phyloP scores from a whole-genome alignment of 1,140 invertebrate genomes.

The Wiebesia pumilae region DNA sequence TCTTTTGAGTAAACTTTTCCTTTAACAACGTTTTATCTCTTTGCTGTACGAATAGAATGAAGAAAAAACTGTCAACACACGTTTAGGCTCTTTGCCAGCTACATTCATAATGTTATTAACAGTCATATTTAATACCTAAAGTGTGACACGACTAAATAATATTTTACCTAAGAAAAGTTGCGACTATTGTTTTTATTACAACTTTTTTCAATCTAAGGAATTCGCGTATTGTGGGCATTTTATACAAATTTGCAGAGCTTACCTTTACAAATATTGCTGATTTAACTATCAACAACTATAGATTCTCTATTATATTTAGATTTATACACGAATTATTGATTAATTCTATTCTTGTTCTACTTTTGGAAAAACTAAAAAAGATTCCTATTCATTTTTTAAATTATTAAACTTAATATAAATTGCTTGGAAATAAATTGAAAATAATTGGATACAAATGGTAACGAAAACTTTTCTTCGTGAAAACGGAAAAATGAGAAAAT shows the following conservation, averaged over 20 bases:
- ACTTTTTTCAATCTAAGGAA: not conserved
- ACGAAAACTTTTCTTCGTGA: too few species aligned
- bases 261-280: too few species aligned
- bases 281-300: too few species aligned
- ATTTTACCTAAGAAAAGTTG: not conserved
- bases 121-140: not conserved
- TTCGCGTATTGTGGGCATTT: not conserved
- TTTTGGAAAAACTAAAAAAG: too few species aligned
- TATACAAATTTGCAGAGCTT: not conserved
- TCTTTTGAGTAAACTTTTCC: not conserved
- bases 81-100: not conserved
- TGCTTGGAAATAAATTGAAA: too few species aligned
- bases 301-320: not conserved
- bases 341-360: not conserved
- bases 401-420: too few species aligned
- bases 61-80: slow-evolving; percentile 7
- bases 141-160: not conserved
- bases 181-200: not conserved
- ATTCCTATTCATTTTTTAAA: too few species aligned
- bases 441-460: too few species aligned
- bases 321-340: not conserved
- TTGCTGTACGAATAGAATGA: not conserved
- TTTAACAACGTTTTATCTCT: not conserved
- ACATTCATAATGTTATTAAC: slow-evolving; percentile 13
- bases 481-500: too few species aligned